Percentiles rank a stretch among this genome's conserved stretches.
Evolutionary conservation across 2,113 vertebrate genomes (phyloP).

Genomic region (Ameiurus melas): DNA sequence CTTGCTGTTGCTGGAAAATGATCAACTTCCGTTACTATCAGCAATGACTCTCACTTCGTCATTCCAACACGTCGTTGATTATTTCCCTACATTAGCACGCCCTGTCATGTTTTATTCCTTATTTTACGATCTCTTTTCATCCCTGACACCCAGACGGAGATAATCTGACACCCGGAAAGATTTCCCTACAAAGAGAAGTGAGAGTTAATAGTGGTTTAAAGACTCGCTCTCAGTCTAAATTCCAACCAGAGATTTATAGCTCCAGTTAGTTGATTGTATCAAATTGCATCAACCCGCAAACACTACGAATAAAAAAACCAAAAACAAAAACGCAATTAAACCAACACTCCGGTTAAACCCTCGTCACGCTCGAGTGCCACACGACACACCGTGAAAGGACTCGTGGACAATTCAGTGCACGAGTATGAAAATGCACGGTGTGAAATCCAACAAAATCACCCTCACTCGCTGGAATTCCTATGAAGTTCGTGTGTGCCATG

Average conservation of each 20-base stretch:
- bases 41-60: not conserved
- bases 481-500: not conserved
- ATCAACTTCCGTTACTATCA: not conserved
- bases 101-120: not conserved
- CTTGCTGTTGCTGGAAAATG: not conserved
- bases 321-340: not conserved
- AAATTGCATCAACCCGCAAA: conserved; percentile 6
- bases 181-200: not conserved
- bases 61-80: not conserved
- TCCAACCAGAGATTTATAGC: conserved; percentile 1
- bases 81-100: not conserved
- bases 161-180: not conserved
- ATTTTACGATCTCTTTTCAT: not conserved
- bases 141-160: not conserved
- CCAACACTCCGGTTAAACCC: not conserved
- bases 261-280: not conserved
- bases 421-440: not conserved
- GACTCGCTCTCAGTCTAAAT: not conserved
- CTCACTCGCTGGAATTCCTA: not conserved
- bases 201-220: not conserved
- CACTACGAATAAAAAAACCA: not conserved
- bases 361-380: not conserved
- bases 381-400: conserved; percentile 9
- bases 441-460: conserved; percentile 7
- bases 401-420: not conserved